Evolutionary conservation across 2,888 invertebrate species (phyloP).

Genomic region (Pyrrhosoma nymphula): DNA sequence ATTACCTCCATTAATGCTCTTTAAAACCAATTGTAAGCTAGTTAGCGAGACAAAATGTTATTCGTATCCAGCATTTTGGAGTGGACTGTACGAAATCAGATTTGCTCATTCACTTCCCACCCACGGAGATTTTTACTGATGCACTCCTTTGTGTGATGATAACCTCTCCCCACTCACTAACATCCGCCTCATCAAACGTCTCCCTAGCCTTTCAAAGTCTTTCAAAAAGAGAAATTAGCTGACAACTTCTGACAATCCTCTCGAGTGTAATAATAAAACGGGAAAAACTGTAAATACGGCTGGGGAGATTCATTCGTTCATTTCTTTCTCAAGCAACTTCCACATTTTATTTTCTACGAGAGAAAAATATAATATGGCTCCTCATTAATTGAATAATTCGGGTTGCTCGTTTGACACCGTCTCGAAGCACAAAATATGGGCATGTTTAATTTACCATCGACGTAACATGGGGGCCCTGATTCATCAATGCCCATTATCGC

Average conservation of each 20-base stretch:
- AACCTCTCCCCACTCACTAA: not conserved
- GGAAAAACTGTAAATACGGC: not conserved
- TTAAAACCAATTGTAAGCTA: not conserved
- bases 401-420: not conserved
- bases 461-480: not conserved
- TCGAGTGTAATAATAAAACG: not conserved
- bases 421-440: not conserved
- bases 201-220: not conserved
- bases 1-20: not conserved
- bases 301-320: not conserved
- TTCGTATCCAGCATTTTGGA: slow-evolving; percentile 5
- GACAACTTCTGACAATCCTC: not conserved
- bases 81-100: not conserved
- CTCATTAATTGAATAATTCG: not conserved
- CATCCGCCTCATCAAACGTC: not conserved
- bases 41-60: slow-evolving; percentile 11
- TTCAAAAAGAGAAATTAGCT: not conserved
- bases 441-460: not conserved
- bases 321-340: not conserved
- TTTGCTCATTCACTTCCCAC: not conserved
- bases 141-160: not conserved
- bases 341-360: not conserved
- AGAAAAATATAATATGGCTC: not conserved
- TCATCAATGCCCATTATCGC: not conserved
- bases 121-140: not conserved